phyloP scores from a whole-genome alignment of 2,888 invertebrate genomes.

The Tetragonula carbonaria region DNA sequence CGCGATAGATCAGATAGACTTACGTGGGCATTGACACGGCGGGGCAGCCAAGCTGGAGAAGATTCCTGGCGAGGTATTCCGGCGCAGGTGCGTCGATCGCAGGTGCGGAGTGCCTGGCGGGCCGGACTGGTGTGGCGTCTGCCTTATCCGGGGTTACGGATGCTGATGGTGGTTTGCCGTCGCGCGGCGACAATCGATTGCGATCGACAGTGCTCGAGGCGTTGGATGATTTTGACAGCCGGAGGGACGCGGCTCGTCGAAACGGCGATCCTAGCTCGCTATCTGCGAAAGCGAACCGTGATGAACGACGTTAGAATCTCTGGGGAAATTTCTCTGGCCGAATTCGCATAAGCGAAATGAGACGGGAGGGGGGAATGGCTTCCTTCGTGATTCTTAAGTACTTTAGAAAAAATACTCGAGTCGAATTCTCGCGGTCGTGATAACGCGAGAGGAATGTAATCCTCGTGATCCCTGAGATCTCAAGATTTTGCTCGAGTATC shows the following conservation, averaged over 20 bases:
- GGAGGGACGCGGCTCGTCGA: constrained; percentile 75
- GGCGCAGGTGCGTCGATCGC: constrained; percentile 77
- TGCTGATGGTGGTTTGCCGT: constrained; percentile 44
- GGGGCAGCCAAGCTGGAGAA: constrained; percentile 81
- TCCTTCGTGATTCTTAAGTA: too few relatives aligned
- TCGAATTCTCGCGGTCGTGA: too few relatives aligned
- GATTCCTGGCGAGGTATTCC: constrained; percentile 78
- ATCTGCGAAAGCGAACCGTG: constrained; percentile 53
- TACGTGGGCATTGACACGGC: constrained; percentile 80
- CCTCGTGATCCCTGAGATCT: too few relatives aligned
- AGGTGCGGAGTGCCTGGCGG: constrained; percentile 75
- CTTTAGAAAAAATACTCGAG: too few relatives aligned
- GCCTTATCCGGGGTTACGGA: constrained; percentile 42
- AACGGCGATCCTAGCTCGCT: constrained; percentile 73
- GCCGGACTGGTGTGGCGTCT: constrained; percentile 54
- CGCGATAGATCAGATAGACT: constrained; percentile 61
- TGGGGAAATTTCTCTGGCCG: too few relatives aligned
- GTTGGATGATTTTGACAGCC: constrained; percentile 67
- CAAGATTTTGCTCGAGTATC: too few relatives aligned
- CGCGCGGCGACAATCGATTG: constrained; percentile 60
- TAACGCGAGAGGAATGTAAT: too few relatives aligned
- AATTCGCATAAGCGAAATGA: too few relatives aligned
- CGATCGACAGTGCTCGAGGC: constrained; percentile 40
- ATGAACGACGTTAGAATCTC: too few relatives aligned
- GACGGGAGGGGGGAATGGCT: too few relatives aligned